These are phyloP conservation scores for Folsomia candida DNA, from an alignment of 2,888 invertebrate species.

Conservation along the genomic window DNA sequence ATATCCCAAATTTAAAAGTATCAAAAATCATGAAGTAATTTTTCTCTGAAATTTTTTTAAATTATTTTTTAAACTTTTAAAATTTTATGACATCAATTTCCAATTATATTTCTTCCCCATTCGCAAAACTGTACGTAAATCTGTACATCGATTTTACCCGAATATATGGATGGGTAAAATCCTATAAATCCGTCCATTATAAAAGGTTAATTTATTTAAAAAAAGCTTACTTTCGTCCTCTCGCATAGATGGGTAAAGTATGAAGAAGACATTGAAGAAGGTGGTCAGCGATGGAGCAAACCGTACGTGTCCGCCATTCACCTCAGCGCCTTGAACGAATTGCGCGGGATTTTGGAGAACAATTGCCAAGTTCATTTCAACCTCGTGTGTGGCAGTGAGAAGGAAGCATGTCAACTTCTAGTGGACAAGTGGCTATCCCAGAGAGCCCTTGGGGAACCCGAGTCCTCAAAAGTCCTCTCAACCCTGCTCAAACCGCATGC, in stretches of 20 bases:
- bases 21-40: too few species aligned
- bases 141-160: too few species aligned
- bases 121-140: too few species aligned
- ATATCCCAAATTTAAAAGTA: too few species aligned
- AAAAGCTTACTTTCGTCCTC: neutral
- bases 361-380: constrained; percentile 56
- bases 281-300: constrained; percentile 63
- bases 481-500: constrained; percentile 29
- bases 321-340: constrained; percentile 60
- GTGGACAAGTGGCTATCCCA: constrained; percentile 54
- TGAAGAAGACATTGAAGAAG: constrained; percentile 60
- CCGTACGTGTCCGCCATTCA: constrained; percentile 63
- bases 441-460: constrained; percentile 10
- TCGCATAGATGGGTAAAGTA: constrained; percentile 54
- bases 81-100: too few species aligned
- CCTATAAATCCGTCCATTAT: too few species aligned
- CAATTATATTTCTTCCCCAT: too few species aligned
- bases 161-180: constrained; percentile 56
- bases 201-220: too few species aligned
- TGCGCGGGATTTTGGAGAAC: constrained; percentile 58
- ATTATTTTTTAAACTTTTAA: too few species aligned
- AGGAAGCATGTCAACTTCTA: constrained; percentile 52
- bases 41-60: too few species aligned
- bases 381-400: constrained; percentile 54
- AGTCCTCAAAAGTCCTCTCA: constrained; percentile 15